Evolutionary conservation across 1,140 invertebrate genomes (phyloP).

Genomic region (Drosophila sproati): DNA sequence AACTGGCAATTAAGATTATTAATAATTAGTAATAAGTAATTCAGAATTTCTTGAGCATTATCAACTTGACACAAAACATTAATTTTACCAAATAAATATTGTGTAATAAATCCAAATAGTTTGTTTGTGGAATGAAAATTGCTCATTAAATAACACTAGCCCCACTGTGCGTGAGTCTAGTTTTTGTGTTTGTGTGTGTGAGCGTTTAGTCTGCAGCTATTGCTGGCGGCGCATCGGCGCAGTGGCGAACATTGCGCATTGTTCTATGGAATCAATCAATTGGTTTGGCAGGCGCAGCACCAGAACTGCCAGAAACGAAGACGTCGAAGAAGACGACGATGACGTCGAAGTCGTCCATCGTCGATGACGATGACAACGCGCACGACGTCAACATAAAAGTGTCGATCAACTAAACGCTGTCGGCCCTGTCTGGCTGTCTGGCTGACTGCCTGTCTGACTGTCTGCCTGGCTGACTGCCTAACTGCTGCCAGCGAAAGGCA

Average conservation of each 20-base stretch:
- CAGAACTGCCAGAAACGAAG: conserved; percentile 67
- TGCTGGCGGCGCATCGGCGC: conserved; percentile 41
- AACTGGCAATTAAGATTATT: too few relatives aligned
- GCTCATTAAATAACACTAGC: not conserved
- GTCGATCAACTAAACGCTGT: conserved; percentile 82
- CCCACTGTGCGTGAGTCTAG: conserved; percentile 29
- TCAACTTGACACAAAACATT: too few relatives aligned
- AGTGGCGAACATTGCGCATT: conserved; percentile 57
- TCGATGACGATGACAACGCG: conserved; percentile 78
- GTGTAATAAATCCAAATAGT: not conserved
- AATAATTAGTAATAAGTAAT: too few relatives aligned
- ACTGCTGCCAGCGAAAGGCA: conserved; percentile 4
- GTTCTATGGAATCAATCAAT: conserved; percentile 81
- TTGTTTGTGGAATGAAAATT: not conserved
- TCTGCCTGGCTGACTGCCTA: not conserved
- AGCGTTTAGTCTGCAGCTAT: conserved; percentile 24
- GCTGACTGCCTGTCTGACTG: conserved; percentile 13
- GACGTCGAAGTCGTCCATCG: conserved; percentile 27
- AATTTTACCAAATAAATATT: too few relatives aligned
- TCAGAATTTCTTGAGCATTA: too few relatives aligned
- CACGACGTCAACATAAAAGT: conserved; percentile 83
- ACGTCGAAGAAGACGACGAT: conserved; percentile 21
- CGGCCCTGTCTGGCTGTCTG: conserved; percentile 44
- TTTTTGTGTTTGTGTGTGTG: conserved; percentile 4
- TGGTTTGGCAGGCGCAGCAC: conserved; percentile 72